Percentiles rank a stretch among this genome's conserved stretches.
Conservation (phyloP, 1,140 invertebrate species). For the Himalopsyche phryganea region DNA sequence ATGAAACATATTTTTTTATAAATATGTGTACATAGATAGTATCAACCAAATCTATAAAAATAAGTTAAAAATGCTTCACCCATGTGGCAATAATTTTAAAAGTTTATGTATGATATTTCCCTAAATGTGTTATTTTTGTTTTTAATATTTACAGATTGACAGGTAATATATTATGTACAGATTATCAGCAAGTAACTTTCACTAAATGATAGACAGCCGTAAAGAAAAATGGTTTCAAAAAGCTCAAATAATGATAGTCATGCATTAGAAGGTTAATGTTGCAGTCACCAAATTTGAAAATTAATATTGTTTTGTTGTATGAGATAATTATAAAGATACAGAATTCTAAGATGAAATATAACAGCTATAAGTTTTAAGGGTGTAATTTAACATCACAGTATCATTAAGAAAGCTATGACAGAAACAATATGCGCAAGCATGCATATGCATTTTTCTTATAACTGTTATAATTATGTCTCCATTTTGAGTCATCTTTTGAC, state of each 20-base stretch:
- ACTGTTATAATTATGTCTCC: too few relatives aligned
- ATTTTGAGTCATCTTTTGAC: too few relatives aligned
- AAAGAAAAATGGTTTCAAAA: neutral
- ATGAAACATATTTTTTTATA: too few relatives aligned
- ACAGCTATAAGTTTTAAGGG: constrained; percentile 1
- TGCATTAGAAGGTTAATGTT: constrained; percentile 13
- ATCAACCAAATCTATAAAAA: too few relatives aligned
- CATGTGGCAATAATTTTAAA: constrained; percentile 1
- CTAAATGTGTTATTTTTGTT: constrained; percentile 4
- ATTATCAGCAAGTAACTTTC: too few relatives aligned
- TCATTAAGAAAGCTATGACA: constrained; percentile 27
- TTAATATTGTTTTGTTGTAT: constrained; percentile 3
- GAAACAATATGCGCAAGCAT: constrained; percentile 30
- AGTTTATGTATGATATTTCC: neutral
- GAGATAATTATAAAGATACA: neutral
- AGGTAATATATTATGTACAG: too few relatives aligned
- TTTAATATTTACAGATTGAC: too few relatives aligned
- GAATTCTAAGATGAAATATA: neutral
- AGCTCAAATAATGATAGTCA: neutral
- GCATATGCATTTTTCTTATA: constrained; percentile 27
- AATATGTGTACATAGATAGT: neutral
- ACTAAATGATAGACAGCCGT: too few relatives aligned
- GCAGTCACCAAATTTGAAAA: constrained; percentile 20
- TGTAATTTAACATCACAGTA: constrained; percentile 19
- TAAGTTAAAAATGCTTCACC: constrained; percentile 18